A percentile compares a stretch with the other conserved stretches of the same genome.
Conservation (phyloP, 2,113 vertebrate genomes). For the Apaloderma vittatum region DNA sequence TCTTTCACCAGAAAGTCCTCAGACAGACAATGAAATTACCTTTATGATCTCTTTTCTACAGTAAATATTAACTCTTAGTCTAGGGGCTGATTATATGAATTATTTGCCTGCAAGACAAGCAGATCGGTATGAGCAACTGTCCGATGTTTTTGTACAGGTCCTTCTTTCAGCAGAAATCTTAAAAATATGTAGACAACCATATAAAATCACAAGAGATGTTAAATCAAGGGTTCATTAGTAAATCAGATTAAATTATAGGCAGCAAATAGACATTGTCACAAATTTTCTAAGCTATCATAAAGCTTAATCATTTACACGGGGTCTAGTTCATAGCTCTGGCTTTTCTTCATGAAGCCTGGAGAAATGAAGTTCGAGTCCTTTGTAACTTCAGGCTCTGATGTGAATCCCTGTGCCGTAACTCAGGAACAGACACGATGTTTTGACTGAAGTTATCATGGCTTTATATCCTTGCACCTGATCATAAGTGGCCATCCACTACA, state of each 20-base stretch:
- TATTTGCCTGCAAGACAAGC: not conserved
- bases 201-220: not conserved
- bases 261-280: not conserved
- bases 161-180: not conserved
- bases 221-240: not conserved
- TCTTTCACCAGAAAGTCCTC: not conserved
- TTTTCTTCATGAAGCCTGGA: not conserved
- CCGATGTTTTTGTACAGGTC: not conserved
- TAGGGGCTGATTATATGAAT: not conserved
- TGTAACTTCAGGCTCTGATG: not conserved
- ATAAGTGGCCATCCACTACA: not conserved
- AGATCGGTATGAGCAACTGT: not conserved
- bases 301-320: not conserved
- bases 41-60: not conserved
- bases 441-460: not conserved
- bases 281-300: not conserved
- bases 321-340: not conserved
- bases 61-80: not conserved
- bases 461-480: not conserved
- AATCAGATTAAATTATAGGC: not conserved
- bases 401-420: not conserved
- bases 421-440: not conserved
- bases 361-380: not conserved
- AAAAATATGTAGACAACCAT: not conserved
- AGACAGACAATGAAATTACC: not conserved